These are phyloP conservation scores for Meiosimyza platycephala DNA, from an alignment of 2,888 invertebrate species.

Conservation along the genomic window DNA sequence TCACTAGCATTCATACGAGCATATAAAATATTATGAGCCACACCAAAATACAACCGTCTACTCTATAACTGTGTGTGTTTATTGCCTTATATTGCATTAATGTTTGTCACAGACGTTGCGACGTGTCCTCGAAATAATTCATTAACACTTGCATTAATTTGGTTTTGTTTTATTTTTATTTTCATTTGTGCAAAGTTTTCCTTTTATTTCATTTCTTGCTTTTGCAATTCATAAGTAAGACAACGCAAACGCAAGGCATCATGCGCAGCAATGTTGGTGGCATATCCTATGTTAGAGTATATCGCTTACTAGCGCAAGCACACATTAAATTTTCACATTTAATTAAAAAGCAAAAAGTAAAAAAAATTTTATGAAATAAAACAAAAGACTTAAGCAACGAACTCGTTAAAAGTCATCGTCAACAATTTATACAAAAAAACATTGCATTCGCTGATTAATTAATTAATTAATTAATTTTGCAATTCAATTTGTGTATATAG, in stretches of 20 bases:
- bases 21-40: too few species aligned
- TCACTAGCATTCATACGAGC: too few species aligned
- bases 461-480: neutral
- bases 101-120: slow-evolving; percentile 41
- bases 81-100: slow-evolving; percentile 27
- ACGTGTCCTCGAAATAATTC: slow-evolving; percentile 65
- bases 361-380: neutral
- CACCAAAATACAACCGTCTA: too few species aligned
- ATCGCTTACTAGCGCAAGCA: too few species aligned
- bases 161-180: neutral
- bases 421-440: neutral
- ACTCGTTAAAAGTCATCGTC: neutral
- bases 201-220: neutral
- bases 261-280: too few species aligned
- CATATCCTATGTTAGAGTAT: too few species aligned
- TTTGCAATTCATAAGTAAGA: too few species aligned
- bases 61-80: too few species aligned
- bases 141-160: slow-evolving; percentile 58
- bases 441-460: slow-evolving; percentile 1
- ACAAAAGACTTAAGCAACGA: slow-evolving; percentile 14
- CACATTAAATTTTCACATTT: neutral
- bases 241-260: too few species aligned
- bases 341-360: neutral
- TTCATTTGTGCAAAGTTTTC: neutral
- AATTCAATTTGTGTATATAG: too few species aligned